Percentiles rank a stretch among this genome's conserved stretches.
Conservation (phyloP, 2,797 vertebrate species). For the Enteromius viviparus region DNA sequence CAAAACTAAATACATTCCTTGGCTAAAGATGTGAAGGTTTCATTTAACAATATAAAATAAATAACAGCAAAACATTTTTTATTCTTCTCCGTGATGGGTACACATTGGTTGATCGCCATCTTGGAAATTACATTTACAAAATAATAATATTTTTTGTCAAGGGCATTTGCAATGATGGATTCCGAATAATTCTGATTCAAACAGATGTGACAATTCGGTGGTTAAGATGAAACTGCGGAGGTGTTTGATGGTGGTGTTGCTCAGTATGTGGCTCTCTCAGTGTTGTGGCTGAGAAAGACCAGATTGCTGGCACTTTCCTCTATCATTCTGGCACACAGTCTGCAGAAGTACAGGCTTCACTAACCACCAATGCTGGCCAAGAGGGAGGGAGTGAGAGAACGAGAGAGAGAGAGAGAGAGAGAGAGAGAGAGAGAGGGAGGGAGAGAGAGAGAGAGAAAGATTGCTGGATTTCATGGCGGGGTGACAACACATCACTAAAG, state of each 20-base stretch:
- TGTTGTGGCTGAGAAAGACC: constrained; percentile 48
- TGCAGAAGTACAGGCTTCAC: constrained; percentile 37
- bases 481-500: constrained; percentile 21
- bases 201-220: constrained; percentile 9
- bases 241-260: constrained; percentile 15
- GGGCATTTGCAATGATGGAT: not conserved
- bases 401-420: not conserved
- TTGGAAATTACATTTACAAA: not conserved
- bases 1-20: not conserved
- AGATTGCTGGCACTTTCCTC: constrained; percentile 41
- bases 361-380: constrained; percentile 9
- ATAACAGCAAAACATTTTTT: not conserved
- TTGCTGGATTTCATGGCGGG: constrained; percentile 36
- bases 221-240: constrained; percentile 7
- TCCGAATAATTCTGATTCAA: not conserved
- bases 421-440: not conserved
- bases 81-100: not conserved
- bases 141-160: not conserved
- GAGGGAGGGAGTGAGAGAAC: constrained; percentile 7
- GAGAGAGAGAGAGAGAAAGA: not conserved
- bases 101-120: not conserved
- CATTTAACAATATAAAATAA: not conserved
- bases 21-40: not conserved
- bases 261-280: constrained; percentile 12
- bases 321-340: constrained; percentile 37